Evolutionary conservation across 2,113 vertebrate species (phyloP).

Genomic region (Oreotrochilus melanogaster): DNA sequence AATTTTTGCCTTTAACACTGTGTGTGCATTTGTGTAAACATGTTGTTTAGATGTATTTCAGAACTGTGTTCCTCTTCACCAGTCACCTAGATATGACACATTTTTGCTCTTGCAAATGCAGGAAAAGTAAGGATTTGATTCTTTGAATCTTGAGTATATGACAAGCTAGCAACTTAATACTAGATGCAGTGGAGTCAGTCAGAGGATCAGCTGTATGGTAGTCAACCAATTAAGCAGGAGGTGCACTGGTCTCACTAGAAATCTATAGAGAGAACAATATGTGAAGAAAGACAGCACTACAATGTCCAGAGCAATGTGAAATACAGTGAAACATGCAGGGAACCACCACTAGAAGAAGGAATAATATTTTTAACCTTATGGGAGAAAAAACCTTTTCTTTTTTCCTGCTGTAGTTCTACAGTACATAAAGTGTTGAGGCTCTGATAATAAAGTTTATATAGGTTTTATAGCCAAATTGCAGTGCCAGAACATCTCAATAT

Average conservation of each 20-base stretch:
- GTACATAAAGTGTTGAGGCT: not conserved
- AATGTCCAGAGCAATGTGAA: not conserved
- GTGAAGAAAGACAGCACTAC: not conserved
- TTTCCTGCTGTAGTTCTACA: not conserved
- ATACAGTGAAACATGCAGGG: not conserved
- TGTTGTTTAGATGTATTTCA: not conserved
- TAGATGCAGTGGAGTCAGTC: not conserved
- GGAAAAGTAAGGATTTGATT: not conserved
- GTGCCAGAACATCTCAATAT: not conserved
- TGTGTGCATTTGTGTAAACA: not conserved
- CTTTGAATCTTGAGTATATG: not conserved
- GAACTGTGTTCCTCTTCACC: not conserved
- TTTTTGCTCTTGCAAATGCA: not conserved
- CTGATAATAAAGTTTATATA: not conserved
- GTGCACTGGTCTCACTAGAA: not conserved
- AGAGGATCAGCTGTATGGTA: not conserved
- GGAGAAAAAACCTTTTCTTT: not conserved
- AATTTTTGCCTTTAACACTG: not conserved
- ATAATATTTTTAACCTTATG: not conserved
- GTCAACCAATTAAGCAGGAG: not conserved
- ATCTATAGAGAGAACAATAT: not conserved
- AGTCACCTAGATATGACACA: not conserved
- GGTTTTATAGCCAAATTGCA: not conserved
- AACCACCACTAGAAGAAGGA: not conserved
- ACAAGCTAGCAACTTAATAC: not conserved